These are phyloP conservation scores for Scomber japonicus DNA, from an alignment of 2,113 vertebrate species.

Conservation along the genomic window DNA sequence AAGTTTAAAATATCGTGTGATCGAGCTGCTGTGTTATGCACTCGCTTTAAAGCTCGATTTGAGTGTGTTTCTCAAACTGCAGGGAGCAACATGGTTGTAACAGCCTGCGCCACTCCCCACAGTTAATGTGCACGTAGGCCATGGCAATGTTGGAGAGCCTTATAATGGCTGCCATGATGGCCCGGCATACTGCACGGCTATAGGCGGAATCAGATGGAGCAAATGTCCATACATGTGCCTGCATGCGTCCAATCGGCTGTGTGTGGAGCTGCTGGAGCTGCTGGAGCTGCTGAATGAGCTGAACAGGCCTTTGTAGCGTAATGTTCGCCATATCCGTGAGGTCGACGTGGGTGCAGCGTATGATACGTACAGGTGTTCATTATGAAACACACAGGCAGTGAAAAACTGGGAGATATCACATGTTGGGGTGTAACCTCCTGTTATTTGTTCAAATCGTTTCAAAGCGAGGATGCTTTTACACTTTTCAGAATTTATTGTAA, in stretches of 20 bases:
- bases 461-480: neutral
- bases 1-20: neutral
- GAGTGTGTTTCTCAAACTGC: conserved; percentile 33
- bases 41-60: conserved; percentile 15
- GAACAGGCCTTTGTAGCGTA: conserved; percentile 29
- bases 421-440: neutral
- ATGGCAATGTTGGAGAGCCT: conserved; percentile 74
- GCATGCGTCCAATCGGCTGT: conserved; percentile 44
- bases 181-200: conserved; percentile 60
- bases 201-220: conserved; percentile 62
- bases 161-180: conserved; percentile 82
- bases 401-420: conserved; percentile 6
- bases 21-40: conserved; percentile 10
- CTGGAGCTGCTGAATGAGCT: neutral
- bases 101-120: conserved; percentile 78
- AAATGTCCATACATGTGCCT: conserved; percentile 63
- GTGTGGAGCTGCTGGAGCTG: conserved; percentile 41
- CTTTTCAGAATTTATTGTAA: neutral
- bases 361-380: conserved; percentile 59
- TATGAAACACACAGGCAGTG: conserved; percentile 3
- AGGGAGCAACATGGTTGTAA: conserved; percentile 66
- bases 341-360: neutral
- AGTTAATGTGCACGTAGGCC: conserved; percentile 76
- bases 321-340: conserved; percentile 44
- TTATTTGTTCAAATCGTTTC: neutral